Evolutionary conservation across 2,797 vertebrate species (phyloP), one percentile per base, ranked within the genome.

Genomic region (Champsocephalus gunnari): DNA sequence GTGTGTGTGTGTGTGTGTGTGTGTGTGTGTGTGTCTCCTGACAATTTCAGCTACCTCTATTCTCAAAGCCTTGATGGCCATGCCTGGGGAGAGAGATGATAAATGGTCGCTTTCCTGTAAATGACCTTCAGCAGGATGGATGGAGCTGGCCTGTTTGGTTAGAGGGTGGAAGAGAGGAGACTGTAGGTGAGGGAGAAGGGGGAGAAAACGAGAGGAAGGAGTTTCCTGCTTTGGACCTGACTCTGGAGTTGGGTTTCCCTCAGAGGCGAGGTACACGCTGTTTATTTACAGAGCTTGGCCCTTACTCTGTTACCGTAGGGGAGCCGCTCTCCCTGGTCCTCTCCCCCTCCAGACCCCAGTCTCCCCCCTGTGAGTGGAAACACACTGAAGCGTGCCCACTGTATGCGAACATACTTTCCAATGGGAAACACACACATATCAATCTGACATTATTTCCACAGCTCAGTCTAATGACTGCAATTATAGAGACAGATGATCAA

Each of bases 91-190:
- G 80, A 83, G 69, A 53, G 83, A 83, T 90, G 89, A 93, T 92
- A 90, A 93, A 93, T 91, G 86, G 73, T 71, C 24, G 56, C 82
- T 85, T 93, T 94, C 92, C 89, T 93, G 89, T 89, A 90, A 93
- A 92, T 92, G 89, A 86, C 83, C 81, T 86, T 63, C 34, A 83
- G 86, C 70, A 81, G 83, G 84, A 80, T 80, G 87, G 86, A 88
- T 86, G 90, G 79, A 79, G 79, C 71, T 24, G 61, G 83, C 60
- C 85, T 91, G 86, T 90, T 93, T 89, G 74, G 87, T 87, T 92
- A 88, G 80, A 86, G 88, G 85, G 87, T 68, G 82, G 83, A 69
- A 81, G 80, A 84, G 80, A 80, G 50, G 65, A 81, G 81, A 73
- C 66, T 78, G 58, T 74, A 83, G 85, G 81, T 82, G 73, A 80